Evolutionary conservation across 2,797 vertebrate genomes (phyloP), one percentile per base, ranked within the genome.

Genomic region (Cichlasoma orientale): DNA sequence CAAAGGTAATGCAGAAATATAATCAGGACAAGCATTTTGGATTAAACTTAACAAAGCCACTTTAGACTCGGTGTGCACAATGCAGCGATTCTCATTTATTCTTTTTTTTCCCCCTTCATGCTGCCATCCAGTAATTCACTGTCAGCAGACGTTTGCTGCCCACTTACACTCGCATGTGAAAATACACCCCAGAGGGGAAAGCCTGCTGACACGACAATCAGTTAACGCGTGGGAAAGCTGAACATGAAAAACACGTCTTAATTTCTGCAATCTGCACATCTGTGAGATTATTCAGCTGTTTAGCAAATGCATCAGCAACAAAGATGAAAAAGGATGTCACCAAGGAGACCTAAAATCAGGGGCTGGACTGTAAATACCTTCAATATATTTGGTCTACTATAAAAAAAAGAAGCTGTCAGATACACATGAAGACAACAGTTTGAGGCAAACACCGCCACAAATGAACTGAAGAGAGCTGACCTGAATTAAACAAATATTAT

Each of bases 171-270:
- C 31, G 52, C 23, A 61, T 79, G 44, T 61, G 52, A 56, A 70
- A 56, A 72, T 27, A 23, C 11, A 25, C 10, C 23, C n/a, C 52
- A 72, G 33, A 31, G 12, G 69, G 16, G 14, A 36, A 55, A 73
- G 3, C 47, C 27, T 72, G 79, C 72, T 82, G 74, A 79, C 56
- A 41, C 71, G 79, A 63, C 72, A 53, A 4, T 38, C 7, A 21
- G 18, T 9, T 25, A 27, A 72, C 2, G 52, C 74, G 55, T 80
- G 76, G 72, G 56, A 84, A 82, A 74, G 18, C 18, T 14, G 9
- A 10, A 55, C 9, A 52, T 53, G 21, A 70, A 72, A 75, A 75
- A 75, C 52, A 36, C 0, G 27, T 13, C 77, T 75, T 52, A 33
- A 29, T 56, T 72, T 54, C 38, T 75, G 38, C 44, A 21, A 23